Base-by-base conservation (phyloP, 2,888 invertebrate species). In the Linnaemya vulpina region DNA sequence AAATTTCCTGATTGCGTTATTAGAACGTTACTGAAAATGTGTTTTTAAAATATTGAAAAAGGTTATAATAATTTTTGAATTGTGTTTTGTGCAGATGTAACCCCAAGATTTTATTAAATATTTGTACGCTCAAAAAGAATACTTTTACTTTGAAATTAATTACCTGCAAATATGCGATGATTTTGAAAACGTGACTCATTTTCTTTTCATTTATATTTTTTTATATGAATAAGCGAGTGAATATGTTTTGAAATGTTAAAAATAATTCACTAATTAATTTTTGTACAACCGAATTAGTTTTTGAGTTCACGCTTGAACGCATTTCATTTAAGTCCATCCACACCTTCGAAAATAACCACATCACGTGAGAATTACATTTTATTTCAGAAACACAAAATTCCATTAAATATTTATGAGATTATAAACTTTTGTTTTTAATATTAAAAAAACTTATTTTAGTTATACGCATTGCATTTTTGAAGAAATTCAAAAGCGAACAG, bases 231-330 rank as follows among this genome's bases (percentile, higher is more conserved):
- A 20, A 10, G 20, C 5, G n/a, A 4, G n/a, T 46, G 11, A 3
- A 11, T 40, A 40, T 40, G 13, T 53, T 58, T 43, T 10, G 20
- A 9, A 65, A 20, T 13, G n/a, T 53, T 2, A 30, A 55, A 60
- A 43, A 30, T 76, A 15, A 35, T 11, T 67, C 15, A 46, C 15
- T 5, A 46, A 46, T 30, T 25, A 25, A 17, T n/a, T 46, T 58
- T 3, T 25, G 13, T 63, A n/a, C 25, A 58, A 25, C 13, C 17
- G n/a, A 71, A 25, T 1, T 30, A 43, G 55, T 40, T 22, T 49
- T 76, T 35, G 10, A 65, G 20, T 49, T 68, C 49, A 77, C 68
- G 68, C 68, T 58, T 77, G 58, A 77, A 49, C 17, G 38, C 60
- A 17, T 35, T 67, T 51, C 58, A 17, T 38, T 22, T 0, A 74